phyloP scores from a whole-genome alignment of 1,140 invertebrate species.

The Cepaea nemoralis region DNA sequence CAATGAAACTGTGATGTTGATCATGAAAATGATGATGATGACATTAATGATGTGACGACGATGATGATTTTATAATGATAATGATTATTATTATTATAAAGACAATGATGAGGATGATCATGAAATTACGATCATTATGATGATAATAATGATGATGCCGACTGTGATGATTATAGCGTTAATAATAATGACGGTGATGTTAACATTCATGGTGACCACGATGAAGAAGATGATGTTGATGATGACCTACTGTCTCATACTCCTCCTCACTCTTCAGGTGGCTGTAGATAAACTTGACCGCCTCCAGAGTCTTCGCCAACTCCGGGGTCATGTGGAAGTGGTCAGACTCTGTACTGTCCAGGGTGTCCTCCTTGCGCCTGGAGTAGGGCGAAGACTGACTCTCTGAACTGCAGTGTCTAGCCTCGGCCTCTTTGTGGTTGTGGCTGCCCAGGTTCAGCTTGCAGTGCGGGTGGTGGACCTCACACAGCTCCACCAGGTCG shows the following conservation, averaged over 20 bases:
- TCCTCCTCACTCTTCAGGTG: constrained; percentile 69
- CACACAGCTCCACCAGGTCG: constrained; percentile 92
- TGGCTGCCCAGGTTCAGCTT: constrained; percentile 81
- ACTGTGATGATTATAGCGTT: too few species aligned
- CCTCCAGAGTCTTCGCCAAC: constrained; percentile 70
- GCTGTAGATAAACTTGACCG: constrained; percentile 73
- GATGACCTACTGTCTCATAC: constrained; percentile 65
- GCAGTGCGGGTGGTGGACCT: constrained; percentile 84
- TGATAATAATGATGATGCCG: too few species aligned
- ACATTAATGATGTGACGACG: too few species aligned
- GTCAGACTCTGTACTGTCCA: constrained; percentile 3
- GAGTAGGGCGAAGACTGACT: not conserved
- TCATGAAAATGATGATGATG: too few species aligned
- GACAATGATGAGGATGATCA: too few species aligned
- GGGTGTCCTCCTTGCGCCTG: not conserved
- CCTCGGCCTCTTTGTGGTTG: not conserved
- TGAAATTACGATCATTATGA: too few species aligned
- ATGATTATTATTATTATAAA: too few species aligned
- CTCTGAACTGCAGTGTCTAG: not conserved
- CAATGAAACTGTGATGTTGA: too few species aligned
- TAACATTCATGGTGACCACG: too few species aligned
- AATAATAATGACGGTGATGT: too few species aligned
- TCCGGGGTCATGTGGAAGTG: constrained; percentile 59
- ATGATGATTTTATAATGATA: too few species aligned
- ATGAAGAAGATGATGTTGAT: too few species aligned